A percentile compares a stretch with the other conserved stretches of the same genome.
Conservation (phyloP, 2,888 invertebrate genomes). For the Zygothrica quintamaculata region DNA sequence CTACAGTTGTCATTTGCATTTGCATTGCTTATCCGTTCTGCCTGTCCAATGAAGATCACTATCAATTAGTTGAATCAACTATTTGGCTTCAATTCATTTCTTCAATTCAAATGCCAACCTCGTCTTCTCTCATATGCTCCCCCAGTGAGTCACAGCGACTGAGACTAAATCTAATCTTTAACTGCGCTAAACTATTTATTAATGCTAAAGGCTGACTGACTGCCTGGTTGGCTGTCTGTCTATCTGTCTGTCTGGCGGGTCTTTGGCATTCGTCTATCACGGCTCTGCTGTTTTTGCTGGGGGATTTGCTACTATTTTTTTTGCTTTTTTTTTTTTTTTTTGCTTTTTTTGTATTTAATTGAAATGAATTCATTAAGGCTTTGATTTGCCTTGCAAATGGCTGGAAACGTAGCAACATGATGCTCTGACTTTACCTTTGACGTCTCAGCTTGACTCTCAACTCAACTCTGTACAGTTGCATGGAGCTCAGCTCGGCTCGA, state of each 20-base stretch:
- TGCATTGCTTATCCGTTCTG: constrained; percentile 35
- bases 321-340: constrained; percentile 20
- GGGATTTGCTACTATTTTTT: constrained; percentile 19
- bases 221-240: too few relatives aligned
- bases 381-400: constrained; percentile 79
- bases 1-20: constrained; percentile 57
- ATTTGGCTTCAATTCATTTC: constrained; percentile 45
- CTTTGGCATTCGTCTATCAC: constrained; percentile 67
- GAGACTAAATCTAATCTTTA: constrained; percentile 24
- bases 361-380: constrained; percentile 79
- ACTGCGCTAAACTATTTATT: constrained; percentile 69
- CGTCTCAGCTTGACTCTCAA: constrained; percentile 38
- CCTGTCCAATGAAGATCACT: constrained; percentile 47
- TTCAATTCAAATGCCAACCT: constrained; percentile 69
- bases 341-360: constrained; percentile 65
- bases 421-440: constrained; percentile 66
- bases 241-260: too few relatives aligned
- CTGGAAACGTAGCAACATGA: constrained; percentile 43
- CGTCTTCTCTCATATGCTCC: constrained; percentile 42
- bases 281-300: constrained; percentile 33
- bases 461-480: too few relatives aligned
- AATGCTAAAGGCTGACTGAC: constrained; percentile 63
- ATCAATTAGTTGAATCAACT: constrained; percentile 65
- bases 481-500: constrained; percentile 15
- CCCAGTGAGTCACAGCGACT: constrained; percentile 41